These are phyloP conservation scores for Dreissena rostriformis DNA, from an alignment of 1,140 invertebrate species.

Conservation along the genomic window DNA sequence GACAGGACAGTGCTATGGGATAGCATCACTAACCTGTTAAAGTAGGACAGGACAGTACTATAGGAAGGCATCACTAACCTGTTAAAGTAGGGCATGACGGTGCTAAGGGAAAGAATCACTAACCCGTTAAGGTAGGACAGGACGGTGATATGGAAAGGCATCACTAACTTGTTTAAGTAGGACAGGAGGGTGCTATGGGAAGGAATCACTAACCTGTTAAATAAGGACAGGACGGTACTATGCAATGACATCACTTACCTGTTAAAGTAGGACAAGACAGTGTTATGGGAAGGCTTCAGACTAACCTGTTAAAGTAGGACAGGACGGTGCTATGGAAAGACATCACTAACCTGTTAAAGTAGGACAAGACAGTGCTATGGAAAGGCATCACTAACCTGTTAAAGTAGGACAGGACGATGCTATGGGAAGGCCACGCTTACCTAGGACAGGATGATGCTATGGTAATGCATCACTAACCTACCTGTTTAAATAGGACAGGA, in stretches of 20 bases:
- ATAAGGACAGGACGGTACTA: not conserved
- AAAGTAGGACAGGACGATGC: not conserved
- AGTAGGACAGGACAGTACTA: constrained; percentile 74
- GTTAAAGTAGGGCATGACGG: not conserved
- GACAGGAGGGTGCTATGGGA: not conserved
- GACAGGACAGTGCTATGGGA: constrained; percentile 74
- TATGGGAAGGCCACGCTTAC: not conserved
- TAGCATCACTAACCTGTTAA: constrained; percentile 76
- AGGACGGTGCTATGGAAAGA: not conserved
- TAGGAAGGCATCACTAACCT: constrained; percentile 75
- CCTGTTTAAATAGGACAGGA: not conserved
- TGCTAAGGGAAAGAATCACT: not conserved
- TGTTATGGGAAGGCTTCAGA: not conserved
- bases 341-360: not conserved
- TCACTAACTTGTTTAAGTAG: not conserved
- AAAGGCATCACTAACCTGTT: not conserved
- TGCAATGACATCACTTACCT: not conserved
- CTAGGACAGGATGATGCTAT: not conserved
- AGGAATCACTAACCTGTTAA: not conserved
- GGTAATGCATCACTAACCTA: not conserved
- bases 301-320: not conserved
- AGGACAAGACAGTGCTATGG: not conserved
- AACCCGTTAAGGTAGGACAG: not conserved
- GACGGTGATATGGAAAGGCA: not conserved
- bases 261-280: not conserved